Conservation (phyloP, 2,888 invertebrate species). For the Urechis unicinctus region DNA sequence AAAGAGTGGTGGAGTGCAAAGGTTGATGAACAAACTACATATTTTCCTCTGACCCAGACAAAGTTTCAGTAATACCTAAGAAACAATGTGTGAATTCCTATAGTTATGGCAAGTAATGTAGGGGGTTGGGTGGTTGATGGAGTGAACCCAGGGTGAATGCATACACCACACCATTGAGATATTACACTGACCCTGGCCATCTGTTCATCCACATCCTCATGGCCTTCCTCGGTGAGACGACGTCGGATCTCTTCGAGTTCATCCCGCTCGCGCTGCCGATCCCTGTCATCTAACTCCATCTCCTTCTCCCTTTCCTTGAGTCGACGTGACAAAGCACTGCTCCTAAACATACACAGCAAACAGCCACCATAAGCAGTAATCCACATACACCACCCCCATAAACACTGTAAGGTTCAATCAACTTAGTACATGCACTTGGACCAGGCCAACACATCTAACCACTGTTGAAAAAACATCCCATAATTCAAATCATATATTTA, state of each 20-base stretch:
- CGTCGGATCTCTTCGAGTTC: constrained; percentile 78
- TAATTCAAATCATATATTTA: no score
- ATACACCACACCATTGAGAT: no score
- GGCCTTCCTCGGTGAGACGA: constrained; percentile 59
- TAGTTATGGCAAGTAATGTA: no score
- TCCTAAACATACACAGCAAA: constrained; percentile 52
- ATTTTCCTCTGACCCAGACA: no score
- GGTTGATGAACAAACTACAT: no score
- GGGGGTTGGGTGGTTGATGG: no score
- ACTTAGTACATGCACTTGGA: neutral
- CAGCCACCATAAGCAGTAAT: neutral
- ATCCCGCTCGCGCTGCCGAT: constrained; percentile 75
- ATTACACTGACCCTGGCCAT: constrained; percentile 42
- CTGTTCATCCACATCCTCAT: constrained; percentile 54
- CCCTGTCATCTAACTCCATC: constrained; percentile 83
- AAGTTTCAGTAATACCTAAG: no score
- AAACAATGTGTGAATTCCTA: no score
- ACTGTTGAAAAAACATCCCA: no score
- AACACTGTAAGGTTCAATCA: neutral
- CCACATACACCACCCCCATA: neutral
- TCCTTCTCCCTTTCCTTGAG: constrained; percentile 87
- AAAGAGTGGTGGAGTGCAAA: no score
- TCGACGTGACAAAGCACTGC: constrained; percentile 82
- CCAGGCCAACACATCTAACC: neutral
- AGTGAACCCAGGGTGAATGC: no score